Conservation (phyloP, 2,888 invertebrate species). For the Amphimallon solstitiale region DNA sequence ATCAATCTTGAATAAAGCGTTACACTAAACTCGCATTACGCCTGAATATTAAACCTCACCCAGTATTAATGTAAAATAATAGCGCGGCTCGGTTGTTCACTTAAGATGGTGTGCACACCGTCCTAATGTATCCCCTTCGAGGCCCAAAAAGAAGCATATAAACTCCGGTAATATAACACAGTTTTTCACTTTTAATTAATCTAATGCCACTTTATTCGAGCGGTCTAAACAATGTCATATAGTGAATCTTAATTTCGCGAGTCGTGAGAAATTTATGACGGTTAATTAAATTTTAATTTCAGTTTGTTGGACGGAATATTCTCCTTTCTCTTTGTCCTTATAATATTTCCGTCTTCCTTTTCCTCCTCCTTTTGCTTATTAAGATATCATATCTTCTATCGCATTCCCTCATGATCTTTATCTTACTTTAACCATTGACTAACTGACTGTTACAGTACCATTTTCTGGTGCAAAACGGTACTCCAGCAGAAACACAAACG, state of each 20-base stretch:
- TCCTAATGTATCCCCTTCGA: conserved; percentile 51
- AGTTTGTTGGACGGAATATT: conserved; percentile 49
- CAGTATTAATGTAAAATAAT: conserved; percentile 57
- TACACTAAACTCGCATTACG: conserved; percentile 59
- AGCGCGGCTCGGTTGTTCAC: conserved; percentile 53
- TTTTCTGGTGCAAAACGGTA: too few relatives aligned
- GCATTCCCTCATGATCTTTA: too few relatives aligned
- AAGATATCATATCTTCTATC: too few relatives aligned
- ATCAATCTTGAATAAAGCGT: conserved; percentile 56
- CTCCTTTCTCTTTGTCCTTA: neutral
- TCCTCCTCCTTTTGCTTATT: conserved; percentile 15
- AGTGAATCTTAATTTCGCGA: conserved; percentile 63
- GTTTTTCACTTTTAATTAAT: conserved; percentile 64
- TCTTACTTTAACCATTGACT: too few relatives aligned
- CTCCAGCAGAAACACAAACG: too few relatives aligned
- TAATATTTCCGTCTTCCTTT: neutral
- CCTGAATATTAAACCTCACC: conserved; percentile 52
- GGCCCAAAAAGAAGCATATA: conserved; percentile 51
- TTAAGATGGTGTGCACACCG: conserved; percentile 50
- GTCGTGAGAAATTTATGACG: conserved; percentile 60
- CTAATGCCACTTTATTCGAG: conserved; percentile 62
- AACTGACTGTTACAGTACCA: too few relatives aligned
- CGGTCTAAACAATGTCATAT: conserved; percentile 62
- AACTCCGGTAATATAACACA: conserved; percentile 58
- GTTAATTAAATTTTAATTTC: conserved; percentile 64